Percentiles rank a stretch among this genome's conserved stretches.
phyloP scores from a whole-genome alignment of 2,113 vertebrate species.

The Sebastes schlegelii region DNA sequence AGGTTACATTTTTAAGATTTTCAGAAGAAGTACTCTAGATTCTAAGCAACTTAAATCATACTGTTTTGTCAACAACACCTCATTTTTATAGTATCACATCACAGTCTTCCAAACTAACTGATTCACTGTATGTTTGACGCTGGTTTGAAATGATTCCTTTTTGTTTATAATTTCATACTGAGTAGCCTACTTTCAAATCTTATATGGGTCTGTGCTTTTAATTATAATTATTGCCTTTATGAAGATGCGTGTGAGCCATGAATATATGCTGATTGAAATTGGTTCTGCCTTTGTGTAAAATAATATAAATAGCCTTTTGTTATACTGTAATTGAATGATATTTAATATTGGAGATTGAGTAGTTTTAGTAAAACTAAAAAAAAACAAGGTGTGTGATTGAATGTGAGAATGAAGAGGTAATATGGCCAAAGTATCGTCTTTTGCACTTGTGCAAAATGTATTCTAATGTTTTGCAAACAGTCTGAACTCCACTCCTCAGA shows the following conservation, averaged over 20 bases:
- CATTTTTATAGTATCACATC: not conserved
- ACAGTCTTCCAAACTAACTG: too few relatives aligned
- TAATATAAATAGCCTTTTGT: constrained; percentile 9
- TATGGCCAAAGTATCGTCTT: not conserved
- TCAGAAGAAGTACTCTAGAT: not conserved
- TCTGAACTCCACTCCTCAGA: not conserved
- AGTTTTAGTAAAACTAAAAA: constrained; percentile 3
- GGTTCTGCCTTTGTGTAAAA: constrained; percentile 12
- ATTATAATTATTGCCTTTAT: not conserved
- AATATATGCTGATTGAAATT: not conserved
- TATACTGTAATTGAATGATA: not conserved
- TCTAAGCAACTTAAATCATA: not conserved
- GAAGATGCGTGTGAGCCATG: not conserved
- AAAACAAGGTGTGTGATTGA: not conserved
- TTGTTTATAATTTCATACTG: not conserved
- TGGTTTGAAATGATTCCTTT: not conserved
- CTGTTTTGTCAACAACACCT: not conserved
- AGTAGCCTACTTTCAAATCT: not conserved
- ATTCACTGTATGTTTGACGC: not conserved
- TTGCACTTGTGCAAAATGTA: not conserved
- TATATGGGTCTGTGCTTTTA: not conserved
- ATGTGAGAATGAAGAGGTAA: not conserved
- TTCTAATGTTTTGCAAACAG: constrained; percentile 8
- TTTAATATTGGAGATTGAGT: constrained; percentile 11
- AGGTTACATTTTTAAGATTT: not conserved